Conservation (phyloP, 1,140 invertebrate genomes). For the Phymorhynchus buccinoides region DNA sequence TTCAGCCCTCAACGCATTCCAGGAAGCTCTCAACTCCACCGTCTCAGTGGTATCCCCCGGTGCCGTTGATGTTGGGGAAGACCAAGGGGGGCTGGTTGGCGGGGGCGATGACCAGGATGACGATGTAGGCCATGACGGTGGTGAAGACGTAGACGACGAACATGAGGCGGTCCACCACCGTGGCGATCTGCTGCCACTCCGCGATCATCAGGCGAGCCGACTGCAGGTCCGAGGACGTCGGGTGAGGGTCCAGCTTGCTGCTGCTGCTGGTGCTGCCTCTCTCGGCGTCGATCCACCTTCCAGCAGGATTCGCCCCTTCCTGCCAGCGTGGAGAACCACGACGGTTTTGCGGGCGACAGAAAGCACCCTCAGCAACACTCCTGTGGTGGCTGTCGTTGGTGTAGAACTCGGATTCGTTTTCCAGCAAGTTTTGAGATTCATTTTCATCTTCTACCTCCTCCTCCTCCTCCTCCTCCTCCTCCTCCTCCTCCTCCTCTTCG, state of each 20-base stretch:
- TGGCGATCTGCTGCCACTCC: conserved; percentile 71
- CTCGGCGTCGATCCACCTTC: neutral
- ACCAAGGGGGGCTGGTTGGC: conserved; percentile 39
- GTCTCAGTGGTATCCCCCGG: neutral
- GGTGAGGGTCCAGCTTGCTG: conserved; percentile 37
- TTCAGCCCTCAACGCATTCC: neutral
- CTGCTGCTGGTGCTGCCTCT: neutral
- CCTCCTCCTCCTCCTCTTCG: conserved; percentile 19
- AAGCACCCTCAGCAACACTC: neutral
- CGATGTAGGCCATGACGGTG: conserved; percentile 67
- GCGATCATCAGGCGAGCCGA: conserved; percentile 59
- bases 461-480: neutral
- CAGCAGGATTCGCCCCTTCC: neutral
- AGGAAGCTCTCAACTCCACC: neutral
- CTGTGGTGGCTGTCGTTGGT: neutral
- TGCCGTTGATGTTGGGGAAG: neutral
- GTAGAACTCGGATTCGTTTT: neutral
- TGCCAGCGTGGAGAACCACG: neutral
- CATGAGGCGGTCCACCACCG: conserved; percentile 66
- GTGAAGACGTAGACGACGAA: conserved; percentile 70
- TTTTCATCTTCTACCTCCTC: too few relatives aligned
- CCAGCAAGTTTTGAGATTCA: neutral
- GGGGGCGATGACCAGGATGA: conserved; percentile 66
- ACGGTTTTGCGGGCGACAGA: neutral
- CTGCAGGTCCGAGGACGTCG: conserved; percentile 7